phyloP scores from a whole-genome alignment of 2,797 vertebrate genomes.

The Coilia nasus region DNA sequence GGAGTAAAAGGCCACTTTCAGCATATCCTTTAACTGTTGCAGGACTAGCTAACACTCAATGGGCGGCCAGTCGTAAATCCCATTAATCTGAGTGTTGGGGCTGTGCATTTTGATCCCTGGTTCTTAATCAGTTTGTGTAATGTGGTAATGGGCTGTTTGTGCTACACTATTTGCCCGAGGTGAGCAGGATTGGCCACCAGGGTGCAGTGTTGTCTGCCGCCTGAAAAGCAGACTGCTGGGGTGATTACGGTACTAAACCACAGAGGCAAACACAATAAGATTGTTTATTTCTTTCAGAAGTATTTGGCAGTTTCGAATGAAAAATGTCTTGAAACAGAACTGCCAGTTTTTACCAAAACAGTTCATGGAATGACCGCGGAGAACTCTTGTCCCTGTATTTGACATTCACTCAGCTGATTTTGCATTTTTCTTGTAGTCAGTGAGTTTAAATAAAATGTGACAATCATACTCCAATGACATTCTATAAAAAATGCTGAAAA shows the following conservation, averaged over 20 bases:
- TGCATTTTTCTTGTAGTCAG: background rate
- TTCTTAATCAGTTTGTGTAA: constrained; percentile 12
- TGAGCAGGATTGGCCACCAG: background rate
- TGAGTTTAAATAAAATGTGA: background rate
- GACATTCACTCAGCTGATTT: background rate
- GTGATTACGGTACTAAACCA: background rate
- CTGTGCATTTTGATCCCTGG: background rate
- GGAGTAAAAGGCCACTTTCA: background rate
- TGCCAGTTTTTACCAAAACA: background rate
- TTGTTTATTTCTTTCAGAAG: background rate
- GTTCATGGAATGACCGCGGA: background rate
- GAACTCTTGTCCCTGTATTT: background rate
- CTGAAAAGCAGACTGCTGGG: background rate
- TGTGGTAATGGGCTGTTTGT: background rate
- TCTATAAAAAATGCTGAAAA: too few relatives aligned
- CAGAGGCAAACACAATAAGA: background rate
- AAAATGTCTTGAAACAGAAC: background rate
- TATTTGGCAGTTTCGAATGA: background rate
- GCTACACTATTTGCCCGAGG: background rate
- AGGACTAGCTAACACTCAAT: background rate
- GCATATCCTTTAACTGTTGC: background rate
- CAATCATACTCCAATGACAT: too few relatives aligned
- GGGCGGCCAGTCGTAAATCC: background rate
- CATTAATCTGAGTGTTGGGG: background rate
- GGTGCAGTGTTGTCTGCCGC: background rate